Percentiles rank a stretch among this genome's conserved stretches.
Evolutionary conservation across 1,140 invertebrate species (phyloP).

Genomic region (Anagrus nilaparvatae): DNA sequence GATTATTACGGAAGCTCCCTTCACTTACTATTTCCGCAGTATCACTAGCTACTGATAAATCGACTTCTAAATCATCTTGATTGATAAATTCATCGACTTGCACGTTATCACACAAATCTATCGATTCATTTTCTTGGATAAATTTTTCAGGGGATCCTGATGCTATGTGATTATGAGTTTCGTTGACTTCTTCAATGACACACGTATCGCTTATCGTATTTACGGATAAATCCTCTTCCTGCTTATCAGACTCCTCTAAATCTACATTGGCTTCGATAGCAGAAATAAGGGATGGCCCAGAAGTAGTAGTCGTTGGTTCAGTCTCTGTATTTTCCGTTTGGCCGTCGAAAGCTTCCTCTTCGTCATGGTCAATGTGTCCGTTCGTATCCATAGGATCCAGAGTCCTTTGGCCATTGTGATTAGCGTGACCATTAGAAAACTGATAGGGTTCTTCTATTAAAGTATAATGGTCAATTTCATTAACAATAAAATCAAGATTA

Average conservation of each 20-base stretch:
- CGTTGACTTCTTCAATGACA: conserved; percentile 1
- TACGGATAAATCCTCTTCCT: neutral
- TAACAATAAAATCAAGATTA: conserved; percentile 29
- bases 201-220: conserved; percentile 5
- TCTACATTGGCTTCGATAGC: conserved; percentile 6
- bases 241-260: neutral
- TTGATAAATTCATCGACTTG: neutral
- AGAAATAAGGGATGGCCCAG: neutral
- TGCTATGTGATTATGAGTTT: neutral
- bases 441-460: conserved; percentile 25
- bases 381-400: neutral
- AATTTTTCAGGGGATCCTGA: conserved; percentile 14
- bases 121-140: conserved; percentile 14
- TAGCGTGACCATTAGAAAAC: conserved; percentile 28
- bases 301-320: conserved; percentile 10
- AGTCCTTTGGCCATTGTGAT: neutral
- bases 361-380: conserved; percentile 17
- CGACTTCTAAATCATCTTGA: neutral
- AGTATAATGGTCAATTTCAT: conserved; percentile 28
- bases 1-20: neutral
- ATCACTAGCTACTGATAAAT: neutral
- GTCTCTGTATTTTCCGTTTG: conserved; percentile 11
- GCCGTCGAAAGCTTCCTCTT: conserved; percentile 12
- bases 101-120: neutral
- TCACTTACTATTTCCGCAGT: neutral